Conservation (phyloP, 1,140 invertebrate genomes). For the Euborellia annulipes region DNA sequence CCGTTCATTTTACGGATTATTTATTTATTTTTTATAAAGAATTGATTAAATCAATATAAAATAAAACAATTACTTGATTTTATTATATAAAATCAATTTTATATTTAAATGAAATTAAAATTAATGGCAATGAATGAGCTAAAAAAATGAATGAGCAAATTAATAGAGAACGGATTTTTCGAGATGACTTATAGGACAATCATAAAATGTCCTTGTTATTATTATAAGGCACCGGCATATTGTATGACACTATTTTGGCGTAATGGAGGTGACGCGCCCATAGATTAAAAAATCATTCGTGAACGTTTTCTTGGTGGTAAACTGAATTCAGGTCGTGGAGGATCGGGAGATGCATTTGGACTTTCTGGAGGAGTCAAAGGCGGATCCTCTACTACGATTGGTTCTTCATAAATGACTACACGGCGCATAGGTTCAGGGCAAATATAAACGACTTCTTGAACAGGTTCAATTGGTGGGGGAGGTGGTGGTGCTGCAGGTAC, state of each 20-base stretch:
- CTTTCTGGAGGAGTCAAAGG: slow-evolving; percentile 39
- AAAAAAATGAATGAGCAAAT: too few relatives aligned
- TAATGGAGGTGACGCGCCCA: slow-evolving; percentile 53
- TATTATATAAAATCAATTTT: too few relatives aligned
- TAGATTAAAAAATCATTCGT: slow-evolving; percentile 57
- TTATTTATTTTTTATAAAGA: too few relatives aligned
- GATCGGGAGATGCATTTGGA: slow-evolving; percentile 31
- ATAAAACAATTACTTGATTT: too few relatives aligned
- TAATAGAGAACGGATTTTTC: too few relatives aligned
- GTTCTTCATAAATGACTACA: slow-evolving; percentile 13
- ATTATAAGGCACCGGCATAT: neutral
- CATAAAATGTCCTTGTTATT: too few relatives aligned
- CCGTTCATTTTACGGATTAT: too few relatives aligned
- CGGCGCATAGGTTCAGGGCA: slow-evolving; percentile 10
- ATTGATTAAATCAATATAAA: too few relatives aligned
- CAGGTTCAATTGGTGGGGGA: neutral
- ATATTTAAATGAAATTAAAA: too few relatives aligned
- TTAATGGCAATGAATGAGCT: too few relatives aligned
- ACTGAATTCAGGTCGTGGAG: slow-evolving; percentile 43
- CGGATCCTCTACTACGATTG: slow-evolving; percentile 20
- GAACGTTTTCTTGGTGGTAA: slow-evolving; percentile 58
- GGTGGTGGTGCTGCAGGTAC: neutral
- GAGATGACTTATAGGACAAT: too few relatives aligned
- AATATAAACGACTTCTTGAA: slow-evolving; percentile 15
- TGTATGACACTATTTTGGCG: slow-evolving; percentile 45